Base-by-base conservation (phyloP, 2,797 vertebrate genomes). In the Otolemur crassicaudatus region DNA sequence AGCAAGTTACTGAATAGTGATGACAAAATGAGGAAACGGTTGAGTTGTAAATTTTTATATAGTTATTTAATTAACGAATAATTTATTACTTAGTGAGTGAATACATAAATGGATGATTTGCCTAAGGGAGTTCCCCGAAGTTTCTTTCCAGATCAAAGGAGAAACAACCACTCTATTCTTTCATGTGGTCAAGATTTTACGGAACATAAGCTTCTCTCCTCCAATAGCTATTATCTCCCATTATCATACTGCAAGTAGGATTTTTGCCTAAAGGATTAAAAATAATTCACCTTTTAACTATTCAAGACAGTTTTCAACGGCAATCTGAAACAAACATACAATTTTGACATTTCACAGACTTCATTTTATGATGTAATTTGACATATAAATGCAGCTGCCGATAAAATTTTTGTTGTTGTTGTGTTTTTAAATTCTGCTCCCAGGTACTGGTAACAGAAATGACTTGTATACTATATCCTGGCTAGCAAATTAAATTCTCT, bases 401-500 rank as follows among this genome's bases (percentile, higher is more conserved):
- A 12, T 91, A 53, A 92, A 97, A 87, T 90, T 13, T 82, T 60
- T 16, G 13, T 17, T 22, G 86, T 60, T 16, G 13, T 17, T 22
- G 86, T 7, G 22, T 86, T 53, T n/a, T 79, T n/a, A 72, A 98
- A 80, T 91, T n/a, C 22, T 94, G 87, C 90, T 97, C 95, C 14
- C 14, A 83, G 69, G 58, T 98, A 89, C 81, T 46, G n/a, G 58
- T 77, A 96, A 96, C 65, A 97, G 85, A 95, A 97, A 97, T 92
- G 81, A 98, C 91, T 95, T 97, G 5, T 96, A 95, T 61, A 87
- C 43, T 97, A 90, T 97, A 95, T 87, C 79, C 75, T 83, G 95
- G 94, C 94, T 95, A 34, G 89, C 85, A 98, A 94, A 97, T 97
- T 90, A 95, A 89, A 95, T 94, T 98, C 73, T 91, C 43, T 69